Base-by-base conservation (phyloP, 1,140 invertebrate genomes). In the Drosophila serrata region DNA sequence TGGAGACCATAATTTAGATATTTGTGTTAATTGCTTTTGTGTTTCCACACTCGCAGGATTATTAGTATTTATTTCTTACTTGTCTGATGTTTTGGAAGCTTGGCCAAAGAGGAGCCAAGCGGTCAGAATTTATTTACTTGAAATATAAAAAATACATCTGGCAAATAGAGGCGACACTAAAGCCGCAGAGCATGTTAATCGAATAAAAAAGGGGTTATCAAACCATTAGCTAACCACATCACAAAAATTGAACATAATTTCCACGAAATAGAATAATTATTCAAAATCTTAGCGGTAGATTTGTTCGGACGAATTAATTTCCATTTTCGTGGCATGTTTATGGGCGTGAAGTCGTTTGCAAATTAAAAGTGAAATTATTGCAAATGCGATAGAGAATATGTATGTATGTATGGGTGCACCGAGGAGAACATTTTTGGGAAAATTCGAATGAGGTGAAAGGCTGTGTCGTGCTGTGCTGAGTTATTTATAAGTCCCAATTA, bases 1-100 rank as follows among this genome's bases (percentile, higher is more conserved):
- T 42, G 51, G 19, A 45, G n/a, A 17, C 61, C 35, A 75, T 46
- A 48, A 64, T 59, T 60, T 43, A 19, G 43, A 33, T 56, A 59
- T 65, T 19, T 61, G 68, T 74, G 76, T 79, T 79, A 79, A 79
- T 79, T 79, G 75, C 67, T 79, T 79, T 60, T 65, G 35, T 19
- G 49, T 29, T 57, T 76, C 73, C 65, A 48, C 68, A 58, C 56
- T 75, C 24, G 51, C 42, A 15, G 33, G 53, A 53, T 74, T 63
- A 74, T 46, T 42, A n/a, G 39, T 65, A 35, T 51, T 63, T 51
- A 33, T 55, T 22, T 40, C 29, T 51, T 39, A 35, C 22, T 39
- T 60, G 46, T 57, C 24, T 11, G 51, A 13, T 24, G 27, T 29
- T 60, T 79, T 79, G 75, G 77, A 67, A 79, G 58, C 75, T 73